Conservation (phyloP, 2,113 vertebrate species). For the Ceyx melanurus region DNA sequence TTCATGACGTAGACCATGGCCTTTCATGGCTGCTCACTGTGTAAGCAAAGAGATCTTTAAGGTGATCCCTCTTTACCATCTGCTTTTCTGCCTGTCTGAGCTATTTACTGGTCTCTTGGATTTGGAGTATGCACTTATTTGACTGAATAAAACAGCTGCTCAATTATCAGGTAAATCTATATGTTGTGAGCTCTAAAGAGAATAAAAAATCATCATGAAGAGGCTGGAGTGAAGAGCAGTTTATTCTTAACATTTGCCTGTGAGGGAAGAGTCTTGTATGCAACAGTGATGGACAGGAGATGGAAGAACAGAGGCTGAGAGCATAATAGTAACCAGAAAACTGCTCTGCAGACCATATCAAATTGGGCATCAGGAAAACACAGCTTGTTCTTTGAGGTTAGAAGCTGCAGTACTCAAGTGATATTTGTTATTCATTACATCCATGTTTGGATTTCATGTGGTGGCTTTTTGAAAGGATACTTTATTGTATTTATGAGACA, state of each 20-base stretch:
- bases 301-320: not conserved
- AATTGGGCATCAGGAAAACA: not conserved
- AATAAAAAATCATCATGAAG: not conserved
- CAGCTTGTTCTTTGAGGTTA: not conserved
- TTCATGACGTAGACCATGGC: not conserved
- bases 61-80: not conserved
- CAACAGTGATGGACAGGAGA: not conserved
- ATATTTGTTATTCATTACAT: slow-evolving; percentile 4
- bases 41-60: not conserved
- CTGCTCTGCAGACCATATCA: not conserved
- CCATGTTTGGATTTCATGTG: not conserved
- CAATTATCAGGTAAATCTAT: not conserved
- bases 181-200: not conserved
- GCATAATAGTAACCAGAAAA: not conserved
- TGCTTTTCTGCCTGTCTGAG: not conserved
- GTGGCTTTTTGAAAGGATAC: not conserved
- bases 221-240: not conserved
- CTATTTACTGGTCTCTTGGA: not conserved
- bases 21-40: not conserved
- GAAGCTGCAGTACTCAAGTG: not conserved
- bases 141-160: not conserved
- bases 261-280: not conserved
- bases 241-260: not conserved
- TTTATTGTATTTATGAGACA: not conserved
- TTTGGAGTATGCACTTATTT: not conserved